Evolutionary conservation across 2,797 vertebrate genomes (phyloP).

Genomic region (Rhinogobio ventralis): DNA sequence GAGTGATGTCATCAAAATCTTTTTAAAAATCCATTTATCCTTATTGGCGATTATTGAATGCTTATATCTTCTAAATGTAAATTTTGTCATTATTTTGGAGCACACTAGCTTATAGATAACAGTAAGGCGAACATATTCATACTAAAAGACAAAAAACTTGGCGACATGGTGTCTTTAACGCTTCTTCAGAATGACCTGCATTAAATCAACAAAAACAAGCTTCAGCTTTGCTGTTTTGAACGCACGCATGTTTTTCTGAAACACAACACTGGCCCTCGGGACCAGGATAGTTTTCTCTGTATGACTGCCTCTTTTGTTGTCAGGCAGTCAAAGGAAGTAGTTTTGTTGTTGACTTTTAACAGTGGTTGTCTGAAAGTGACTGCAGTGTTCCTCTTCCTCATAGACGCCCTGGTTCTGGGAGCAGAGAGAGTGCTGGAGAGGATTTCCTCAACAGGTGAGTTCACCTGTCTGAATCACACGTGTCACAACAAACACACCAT

Average conservation of each 20-base stretch:
- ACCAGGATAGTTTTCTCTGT: neutral
- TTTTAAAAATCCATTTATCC: too few species aligned
- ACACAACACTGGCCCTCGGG: neutral
- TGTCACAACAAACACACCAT: neutral
- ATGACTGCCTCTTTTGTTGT: constrained; percentile 4
- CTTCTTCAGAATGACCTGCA: neutral
- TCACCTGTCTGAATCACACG: neutral
- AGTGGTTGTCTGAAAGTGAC: neutral
- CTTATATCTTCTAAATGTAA: too few species aligned
- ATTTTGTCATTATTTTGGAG: too few species aligned
- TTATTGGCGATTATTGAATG: too few species aligned
- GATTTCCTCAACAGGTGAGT: constrained; percentile 89
- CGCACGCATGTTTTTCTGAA: neutral
- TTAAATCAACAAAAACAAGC: neutral
- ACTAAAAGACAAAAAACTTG: too few species aligned
- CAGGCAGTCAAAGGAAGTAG: neutral
- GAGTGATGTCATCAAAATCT: too few species aligned
- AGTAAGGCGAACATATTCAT: too few species aligned
- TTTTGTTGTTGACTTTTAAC: neutral
- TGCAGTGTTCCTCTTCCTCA: constrained; percentile 16
- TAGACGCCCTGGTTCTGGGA: constrained; percentile 95
- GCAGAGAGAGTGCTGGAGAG: constrained; percentile 85
- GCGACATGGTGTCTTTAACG: neutral
- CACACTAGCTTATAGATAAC: too few species aligned
- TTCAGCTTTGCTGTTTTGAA: neutral